Percentiles rank a stretch among this genome's conserved stretches.
Conservation (phyloP, 2,888 invertebrate genomes). For the Vandiemenella viatica region DNA sequence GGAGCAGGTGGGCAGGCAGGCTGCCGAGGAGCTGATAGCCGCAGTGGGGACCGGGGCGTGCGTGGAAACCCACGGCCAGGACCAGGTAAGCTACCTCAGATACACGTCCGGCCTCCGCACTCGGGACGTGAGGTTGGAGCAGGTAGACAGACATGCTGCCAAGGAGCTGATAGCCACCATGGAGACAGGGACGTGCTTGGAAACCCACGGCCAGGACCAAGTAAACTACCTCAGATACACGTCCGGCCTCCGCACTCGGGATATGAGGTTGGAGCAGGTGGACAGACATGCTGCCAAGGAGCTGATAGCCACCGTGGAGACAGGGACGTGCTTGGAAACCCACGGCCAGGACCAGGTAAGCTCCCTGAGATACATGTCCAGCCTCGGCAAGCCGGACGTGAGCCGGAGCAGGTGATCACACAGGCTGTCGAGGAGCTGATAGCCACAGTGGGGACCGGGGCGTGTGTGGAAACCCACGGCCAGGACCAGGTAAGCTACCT, state of each 20-base stretch:
- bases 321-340: conserved; percentile 15
- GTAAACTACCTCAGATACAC: conserved; percentile 47
- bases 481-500: conserved; percentile 37
- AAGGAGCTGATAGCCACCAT: conserved; percentile 38
- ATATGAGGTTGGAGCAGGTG: conserved; percentile 34
- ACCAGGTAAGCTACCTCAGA: conserved; percentile 41
- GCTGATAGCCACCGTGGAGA: conserved; percentile 35
- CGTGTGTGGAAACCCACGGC: conserved; percentile 21
- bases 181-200: conserved; percentile 21
- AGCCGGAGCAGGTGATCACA: conserved; percentile 38
- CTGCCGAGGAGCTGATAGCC: conserved; percentile 41
- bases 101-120: conserved; percentile 50
- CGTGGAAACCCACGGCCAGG: conserved; percentile 27
- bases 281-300: conserved; percentile 46
- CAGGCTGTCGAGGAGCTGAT: conserved; percentile 44
- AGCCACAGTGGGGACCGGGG: conserved; percentile 29
- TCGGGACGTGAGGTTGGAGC: conserved; percentile 35
- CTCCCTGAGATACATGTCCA: no score
- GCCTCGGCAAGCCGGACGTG: conserved; percentile 40
- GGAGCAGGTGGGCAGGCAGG: conserved; percentile 39
- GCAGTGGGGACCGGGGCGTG: conserved; percentile 28
- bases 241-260: conserved; percentile 45
- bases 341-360: conserved; percentile 34
- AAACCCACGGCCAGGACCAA: conserved; percentile 32
- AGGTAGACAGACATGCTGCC: conserved; percentile 45